Evolutionary conservation across 2,888 invertebrate species (phyloP).

Genomic region (Volucella bombylans): DNA sequence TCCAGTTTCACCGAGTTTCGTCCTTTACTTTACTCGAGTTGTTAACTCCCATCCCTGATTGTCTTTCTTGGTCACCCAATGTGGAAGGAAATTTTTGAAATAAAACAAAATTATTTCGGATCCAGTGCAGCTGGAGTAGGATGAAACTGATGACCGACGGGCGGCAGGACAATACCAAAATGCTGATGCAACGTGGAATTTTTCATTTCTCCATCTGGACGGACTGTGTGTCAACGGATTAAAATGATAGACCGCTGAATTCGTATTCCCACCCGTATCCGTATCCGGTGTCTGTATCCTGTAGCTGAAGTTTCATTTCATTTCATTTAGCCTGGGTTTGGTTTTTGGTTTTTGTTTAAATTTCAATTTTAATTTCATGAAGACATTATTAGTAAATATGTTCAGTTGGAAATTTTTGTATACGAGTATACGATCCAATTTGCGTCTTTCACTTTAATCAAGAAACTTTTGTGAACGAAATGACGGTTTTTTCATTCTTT

Average conservation of each 20-base stretch:
- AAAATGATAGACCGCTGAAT: not conserved
- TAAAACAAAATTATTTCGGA: constrained; percentile 4
- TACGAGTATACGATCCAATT: constrained; percentile 18
- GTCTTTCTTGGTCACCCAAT: constrained; percentile 6
- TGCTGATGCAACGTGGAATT: constrained; percentile 30
- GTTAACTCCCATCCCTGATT: not conserved
- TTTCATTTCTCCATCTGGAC: not conserved
- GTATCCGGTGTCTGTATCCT: constrained; percentile 10
- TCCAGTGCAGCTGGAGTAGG: constrained; percentile 46
- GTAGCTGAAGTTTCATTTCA: constrained; percentile 42
- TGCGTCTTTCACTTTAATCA: constrained; percentile 49
- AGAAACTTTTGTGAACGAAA: constrained; percentile 46
- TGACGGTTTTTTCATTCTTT: not conserved
- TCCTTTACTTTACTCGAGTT: constrained; percentile 8
- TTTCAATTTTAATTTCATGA: constrained; percentile 52
- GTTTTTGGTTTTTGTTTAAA: not conserved
- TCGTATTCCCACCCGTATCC: not conserved
- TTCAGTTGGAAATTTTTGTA: not conserved
- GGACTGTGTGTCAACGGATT: constrained; percentile 17
- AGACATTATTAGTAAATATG: constrained; percentile 45
- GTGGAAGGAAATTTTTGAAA: constrained; percentile 24
- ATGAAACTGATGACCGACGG: not conserved
- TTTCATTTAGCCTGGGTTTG: too few relatives aligned
- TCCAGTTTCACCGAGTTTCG: not conserved
- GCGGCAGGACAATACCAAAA: not conserved